These are phyloP conservation scores for Caenorhabditis remanei DNA, from an alignment of 1,140 invertebrate genomes.

Conservation along the genomic window DNA sequence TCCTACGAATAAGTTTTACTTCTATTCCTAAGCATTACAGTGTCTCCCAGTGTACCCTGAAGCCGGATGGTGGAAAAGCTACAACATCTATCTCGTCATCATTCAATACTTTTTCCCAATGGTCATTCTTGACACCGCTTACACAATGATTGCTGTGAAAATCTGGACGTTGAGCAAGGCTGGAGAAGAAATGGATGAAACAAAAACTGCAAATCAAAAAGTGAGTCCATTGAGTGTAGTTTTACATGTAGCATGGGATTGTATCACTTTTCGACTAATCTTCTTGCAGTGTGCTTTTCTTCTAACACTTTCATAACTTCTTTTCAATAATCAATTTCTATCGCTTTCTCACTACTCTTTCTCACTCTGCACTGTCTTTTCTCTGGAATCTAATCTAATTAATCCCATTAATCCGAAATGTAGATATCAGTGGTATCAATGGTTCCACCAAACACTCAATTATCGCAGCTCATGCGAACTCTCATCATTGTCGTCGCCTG, in stretches of 20 bases:
- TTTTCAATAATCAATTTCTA: background rate
- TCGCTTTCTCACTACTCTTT: background rate
- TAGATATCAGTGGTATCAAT: slow-evolving; percentile 36
- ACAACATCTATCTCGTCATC: slow-evolving; percentile 79
- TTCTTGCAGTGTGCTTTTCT: background rate
- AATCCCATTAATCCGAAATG: background rate
- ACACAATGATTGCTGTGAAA: slow-evolving; percentile 77
- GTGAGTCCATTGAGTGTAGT: background rate
- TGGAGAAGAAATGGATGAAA: background rate
- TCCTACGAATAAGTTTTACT: too few relatives aligned
- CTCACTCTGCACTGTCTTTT: background rate
- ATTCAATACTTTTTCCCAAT: slow-evolving; percentile 81
- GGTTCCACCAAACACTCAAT: slow-evolving; percentile 39
- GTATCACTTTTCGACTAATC: background rate
- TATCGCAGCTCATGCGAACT: slow-evolving; percentile 79
- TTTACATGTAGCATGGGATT: slow-evolving; percentile 8
- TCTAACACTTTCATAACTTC: background rate
- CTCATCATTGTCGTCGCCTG: slow-evolving; percentile 79
- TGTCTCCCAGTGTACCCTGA: slow-evolving; percentile 76
- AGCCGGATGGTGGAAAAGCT: slow-evolving; percentile 78
- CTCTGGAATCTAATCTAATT: background rate
- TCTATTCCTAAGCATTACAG: slow-evolving; percentile 74
- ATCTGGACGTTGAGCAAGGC: slow-evolving; percentile 69
- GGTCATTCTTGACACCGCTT: slow-evolving; percentile 79
- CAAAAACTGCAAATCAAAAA: background rate